Conservation (phyloP, 1,140 invertebrate genomes). For the Stenopsyche tienmushanensis region DNA sequence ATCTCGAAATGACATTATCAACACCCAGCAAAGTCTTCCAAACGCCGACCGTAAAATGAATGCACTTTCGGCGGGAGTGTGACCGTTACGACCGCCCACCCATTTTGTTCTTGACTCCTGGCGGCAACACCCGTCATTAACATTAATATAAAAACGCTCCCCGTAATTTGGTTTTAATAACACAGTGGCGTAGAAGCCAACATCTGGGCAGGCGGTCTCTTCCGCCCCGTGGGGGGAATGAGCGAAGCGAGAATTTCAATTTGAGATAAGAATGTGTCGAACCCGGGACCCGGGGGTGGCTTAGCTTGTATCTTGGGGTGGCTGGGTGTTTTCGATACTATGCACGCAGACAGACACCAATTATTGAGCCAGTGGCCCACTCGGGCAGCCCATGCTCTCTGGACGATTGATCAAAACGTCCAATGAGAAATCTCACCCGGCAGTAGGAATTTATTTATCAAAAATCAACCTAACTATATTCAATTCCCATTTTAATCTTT, state of each 20-base stretch:
- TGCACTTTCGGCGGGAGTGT: background rate
- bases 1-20: no score
- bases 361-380: background rate
- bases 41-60: background rate
- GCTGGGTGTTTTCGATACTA: background rate
- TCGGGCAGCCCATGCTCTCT: background rate
- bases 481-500: no score
- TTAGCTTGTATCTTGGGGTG: background rate
- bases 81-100: background rate
- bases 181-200: constrained; percentile 12
- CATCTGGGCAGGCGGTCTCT: background rate
- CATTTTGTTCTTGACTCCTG: background rate
- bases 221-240: constrained; percentile 16
- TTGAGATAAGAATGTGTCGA: constrained; percentile 43
- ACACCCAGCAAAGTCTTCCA: no score
- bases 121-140: constrained; percentile 21
- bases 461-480: no score
- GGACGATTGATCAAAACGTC: background rate
- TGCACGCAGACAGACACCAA: background rate
- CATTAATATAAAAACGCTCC: constrained; percentile 30
- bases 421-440: no score
- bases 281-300: constrained; percentile 3
- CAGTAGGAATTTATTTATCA: no score
- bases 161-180: constrained; percentile 39
- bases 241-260: constrained; percentile 41